These are phyloP conservation scores for Micoletzkya japonica DNA, from an alignment of 2,888 invertebrate genomes.

Conservation along the genomic window DNA sequence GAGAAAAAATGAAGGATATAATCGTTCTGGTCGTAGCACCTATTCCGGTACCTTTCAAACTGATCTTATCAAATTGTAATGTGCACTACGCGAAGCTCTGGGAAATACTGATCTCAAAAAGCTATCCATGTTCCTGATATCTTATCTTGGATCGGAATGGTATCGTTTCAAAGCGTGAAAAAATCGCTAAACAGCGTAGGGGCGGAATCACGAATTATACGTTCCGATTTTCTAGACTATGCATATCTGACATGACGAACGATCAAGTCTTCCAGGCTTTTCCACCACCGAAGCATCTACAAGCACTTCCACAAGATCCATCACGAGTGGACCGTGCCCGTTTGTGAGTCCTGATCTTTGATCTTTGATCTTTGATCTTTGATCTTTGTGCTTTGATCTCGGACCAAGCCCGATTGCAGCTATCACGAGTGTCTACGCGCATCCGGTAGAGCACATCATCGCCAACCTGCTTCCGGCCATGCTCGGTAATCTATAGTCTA, in stretches of 20 bases:
- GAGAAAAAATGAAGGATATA: too few relatives aligned
- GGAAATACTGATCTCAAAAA: too few relatives aligned
- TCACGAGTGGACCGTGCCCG: conserved; percentile 85
- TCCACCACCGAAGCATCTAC: conserved; percentile 78
- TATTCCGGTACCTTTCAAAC: too few relatives aligned
- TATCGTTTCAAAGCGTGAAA: too few relatives aligned
- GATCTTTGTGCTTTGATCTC: neutral
- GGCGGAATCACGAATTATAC: too few relatives aligned
- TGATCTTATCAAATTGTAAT: too few relatives aligned
- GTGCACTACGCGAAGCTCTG: too few relatives aligned
- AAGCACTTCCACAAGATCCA: conserved; percentile 83
- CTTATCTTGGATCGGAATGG: too few relatives aligned
- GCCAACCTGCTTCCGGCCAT: conserved; percentile 79
- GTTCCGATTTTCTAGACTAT: neutral
- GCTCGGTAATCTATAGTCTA: too few relatives aligned
- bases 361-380: conserved; percentile 8
- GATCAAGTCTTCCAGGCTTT: conserved; percentile 69
- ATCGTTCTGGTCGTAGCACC: too few relatives aligned
- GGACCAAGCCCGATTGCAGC: conserved; percentile 38
- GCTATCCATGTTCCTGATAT: too few relatives aligned
- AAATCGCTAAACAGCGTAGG: too few relatives aligned
- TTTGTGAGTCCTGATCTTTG: conserved; percentile 68
- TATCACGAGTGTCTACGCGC: conserved; percentile 48
- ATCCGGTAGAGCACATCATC: conserved; percentile 64
- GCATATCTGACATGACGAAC: neutral